These are phyloP conservation scores for Chaetoderma sp. DNA, from an alignment of 2,888 invertebrate species.

Conservation along the genomic window DNA sequence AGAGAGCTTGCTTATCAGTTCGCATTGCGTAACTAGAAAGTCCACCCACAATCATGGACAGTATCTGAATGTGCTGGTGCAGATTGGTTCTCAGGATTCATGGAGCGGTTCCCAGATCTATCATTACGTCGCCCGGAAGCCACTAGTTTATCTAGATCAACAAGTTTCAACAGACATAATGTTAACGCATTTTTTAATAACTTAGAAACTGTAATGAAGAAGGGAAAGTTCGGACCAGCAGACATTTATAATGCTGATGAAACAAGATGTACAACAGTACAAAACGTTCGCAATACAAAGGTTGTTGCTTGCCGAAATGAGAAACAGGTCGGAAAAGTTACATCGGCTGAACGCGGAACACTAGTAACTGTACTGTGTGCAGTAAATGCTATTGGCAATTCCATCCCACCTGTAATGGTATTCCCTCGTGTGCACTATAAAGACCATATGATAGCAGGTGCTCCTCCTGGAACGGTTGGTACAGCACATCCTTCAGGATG, in stretches of 20 bases:
- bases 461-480: constrained; percentile 14
- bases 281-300: constrained; percentile 17
- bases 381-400: constrained; percentile 9
- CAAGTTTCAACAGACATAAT: constrained; percentile 35
- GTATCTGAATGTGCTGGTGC: too few relatives aligned
- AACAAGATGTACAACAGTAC: constrained; percentile 20
- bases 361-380: constrained; percentile 11
- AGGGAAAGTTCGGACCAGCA: not conserved
- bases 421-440: constrained; percentile 24
- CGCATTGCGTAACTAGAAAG: too few relatives aligned
- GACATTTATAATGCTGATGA: constrained; percentile 14
- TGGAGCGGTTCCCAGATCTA: constrained; percentile 24
- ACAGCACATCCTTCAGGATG: constrained; percentile 15
- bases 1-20: too few relatives aligned
- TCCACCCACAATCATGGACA: too few relatives aligned
- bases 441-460: not conserved
- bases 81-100: constrained; percentile 35
- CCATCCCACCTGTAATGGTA: constrained; percentile 18
- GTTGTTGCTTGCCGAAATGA: constrained; percentile 5
- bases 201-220: constrained; percentile 13
- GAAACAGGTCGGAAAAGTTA: constrained; percentile 10
- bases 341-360: constrained; percentile 18
- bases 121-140: constrained; percentile 35
- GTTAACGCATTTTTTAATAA: constrained; percentile 24
- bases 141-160: constrained; percentile 31